Base-by-base conservation (phyloP, 1,140 invertebrate genomes). In the Euwallacea fornicatus region DNA sequence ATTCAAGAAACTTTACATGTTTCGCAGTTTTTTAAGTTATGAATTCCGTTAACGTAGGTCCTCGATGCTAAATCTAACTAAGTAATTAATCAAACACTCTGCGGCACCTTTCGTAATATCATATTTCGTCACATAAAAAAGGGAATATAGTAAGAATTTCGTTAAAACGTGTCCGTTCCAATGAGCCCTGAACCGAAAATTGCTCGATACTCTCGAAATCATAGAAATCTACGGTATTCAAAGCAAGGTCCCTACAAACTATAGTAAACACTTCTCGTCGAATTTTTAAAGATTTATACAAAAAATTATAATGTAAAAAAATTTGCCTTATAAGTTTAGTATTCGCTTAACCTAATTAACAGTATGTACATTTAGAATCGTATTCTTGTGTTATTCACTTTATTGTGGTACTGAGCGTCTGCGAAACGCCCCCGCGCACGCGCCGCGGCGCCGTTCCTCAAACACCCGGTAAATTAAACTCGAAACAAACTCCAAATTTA, bases 331-430 rank as follows among this genome's bases (percentile, higher is more conserved):
- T 2, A 43, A 60, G 55, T 10, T 59, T 58, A 58, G n/a, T 46
- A 58, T 16, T 73, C 66, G 69, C 65, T 71, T 67, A 72, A 67
- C 74, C 56, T 80, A 81, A 81, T 75, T 80, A 81, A 81, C 80
- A 81, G 78, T 81, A 81, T 81, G 77, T 81, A 81, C 80, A 81
- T 81, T 81, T 81, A 81, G 80, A 81, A 81, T 81, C 78, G 80
- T 81, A 78, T 78, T 75, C 15, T 81, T 80, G 78, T 76, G 80
- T 76, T 33, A 33, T 33, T 33, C 21, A 33, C 21, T 33, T 33
- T 33, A 33, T 33, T 33, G 21, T 33, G 21, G 21, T 33, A 33
- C 21, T 33, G 21, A 33, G 4, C 21, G 21, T 33, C 21, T 33
- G 21, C 21, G 21, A 33, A 33, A 33, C 21, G 21, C 21, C 21